Percentiles rank a stretch among this genome's conserved stretches.
These are phyloP conservation scores for Tanaodytes sp. DNA, from an alignment of 2,888 invertebrate genomes.

Conservation along the genomic window DNA sequence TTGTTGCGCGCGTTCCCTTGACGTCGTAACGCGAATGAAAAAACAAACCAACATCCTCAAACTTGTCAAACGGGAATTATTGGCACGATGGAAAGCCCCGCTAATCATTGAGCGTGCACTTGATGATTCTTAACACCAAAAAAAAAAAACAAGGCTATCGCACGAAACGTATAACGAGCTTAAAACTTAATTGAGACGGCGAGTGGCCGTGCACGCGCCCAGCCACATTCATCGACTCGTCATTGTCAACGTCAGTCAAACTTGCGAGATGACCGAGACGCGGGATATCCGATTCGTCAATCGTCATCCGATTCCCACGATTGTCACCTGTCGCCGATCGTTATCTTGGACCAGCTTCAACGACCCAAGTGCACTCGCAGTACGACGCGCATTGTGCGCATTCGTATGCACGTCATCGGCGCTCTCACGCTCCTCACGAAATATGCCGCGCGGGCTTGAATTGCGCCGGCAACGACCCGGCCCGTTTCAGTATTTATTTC, in stretches of 20 bases:
- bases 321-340: conserved; percentile 48
- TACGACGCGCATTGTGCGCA: conserved; percentile 36
- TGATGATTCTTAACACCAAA: conserved; percentile 9
- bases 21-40: too few relatives aligned
- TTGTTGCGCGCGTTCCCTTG: too few relatives aligned
- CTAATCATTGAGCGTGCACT: background rate
- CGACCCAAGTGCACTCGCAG: conserved; percentile 36
- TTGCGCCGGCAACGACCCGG: too few relatives aligned
- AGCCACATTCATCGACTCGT: conserved; percentile 48
- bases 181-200: too few relatives aligned
- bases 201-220: conserved; percentile 45
- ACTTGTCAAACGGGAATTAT: too few relatives aligned
- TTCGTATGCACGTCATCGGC: conserved; percentile 24
- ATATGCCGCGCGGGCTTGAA: conserved; percentile 8
- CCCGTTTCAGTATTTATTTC: conserved; percentile 45
- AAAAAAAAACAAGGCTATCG: conserved; percentile 23
- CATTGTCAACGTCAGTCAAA: conserved; percentile 50
- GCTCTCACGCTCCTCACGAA: conserved; percentile 49
- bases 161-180: too few relatives aligned
- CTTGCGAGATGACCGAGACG: too few relatives aligned
- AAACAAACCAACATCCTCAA: background rate
- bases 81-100: too few relatives aligned
- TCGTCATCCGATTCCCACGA: conserved; percentile 48
- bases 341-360: conserved; percentile 38
- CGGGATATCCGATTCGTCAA: conserved; percentile 39